Conservation (phyloP, 1,140 invertebrate species). For the Glomeris maerens region DNA sequence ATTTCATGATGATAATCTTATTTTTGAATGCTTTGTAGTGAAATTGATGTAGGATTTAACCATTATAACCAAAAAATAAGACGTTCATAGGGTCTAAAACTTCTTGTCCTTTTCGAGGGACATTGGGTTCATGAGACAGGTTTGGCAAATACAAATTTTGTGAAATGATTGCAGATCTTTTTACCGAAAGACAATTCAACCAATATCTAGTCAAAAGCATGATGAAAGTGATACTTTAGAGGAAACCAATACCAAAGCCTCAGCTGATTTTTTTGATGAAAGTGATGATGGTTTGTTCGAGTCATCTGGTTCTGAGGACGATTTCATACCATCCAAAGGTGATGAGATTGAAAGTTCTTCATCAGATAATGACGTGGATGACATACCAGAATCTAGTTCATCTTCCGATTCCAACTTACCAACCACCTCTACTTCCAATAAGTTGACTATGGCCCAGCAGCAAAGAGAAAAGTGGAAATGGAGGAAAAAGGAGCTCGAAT, state of each 20-base stretch:
- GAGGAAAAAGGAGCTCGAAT: constrained; percentile 4
- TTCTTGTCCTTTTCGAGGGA: constrained; percentile 1
- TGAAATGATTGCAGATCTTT: not conserved
- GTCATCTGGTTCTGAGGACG: not conserved
- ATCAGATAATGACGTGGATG: not conserved
- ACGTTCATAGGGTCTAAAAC: not conserved
- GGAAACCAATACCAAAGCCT: not conserved
- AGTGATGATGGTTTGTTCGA: not conserved
- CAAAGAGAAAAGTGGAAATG: constrained; percentile 1
- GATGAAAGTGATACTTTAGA: not conserved
- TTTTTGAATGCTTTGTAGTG: not conserved
- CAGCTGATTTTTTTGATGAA: not conserved
- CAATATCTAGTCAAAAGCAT: not conserved
- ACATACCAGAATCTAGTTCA: not conserved
- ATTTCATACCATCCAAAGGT: not conserved
- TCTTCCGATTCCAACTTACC: not conserved
- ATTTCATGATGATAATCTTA: not conserved
- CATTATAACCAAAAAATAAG: not conserved
- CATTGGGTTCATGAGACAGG: not conserved
- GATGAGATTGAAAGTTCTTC: not conserved
- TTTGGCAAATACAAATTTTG: not conserved
- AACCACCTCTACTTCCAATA: not conserved
- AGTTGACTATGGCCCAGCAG: not conserved
- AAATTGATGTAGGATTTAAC: constrained; percentile 2
- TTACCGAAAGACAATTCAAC: not conserved